Base-by-base conservation (phyloP, 2,797 vertebrate genomes). In the Rhinogobio ventralis region DNA sequence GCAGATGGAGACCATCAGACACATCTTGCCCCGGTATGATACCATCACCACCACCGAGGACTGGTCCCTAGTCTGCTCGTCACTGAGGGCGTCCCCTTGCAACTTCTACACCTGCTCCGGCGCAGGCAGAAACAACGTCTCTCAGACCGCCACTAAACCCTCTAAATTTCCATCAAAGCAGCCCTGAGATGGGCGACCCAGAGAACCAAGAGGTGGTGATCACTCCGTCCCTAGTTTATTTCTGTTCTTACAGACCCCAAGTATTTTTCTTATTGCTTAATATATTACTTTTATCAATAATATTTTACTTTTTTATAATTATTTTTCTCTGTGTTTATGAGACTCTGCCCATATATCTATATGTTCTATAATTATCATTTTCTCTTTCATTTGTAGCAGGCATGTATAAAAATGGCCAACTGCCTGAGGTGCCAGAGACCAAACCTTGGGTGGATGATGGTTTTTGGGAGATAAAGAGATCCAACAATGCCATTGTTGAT, bases 381-480 rank as follows among this genome's bases (percentile, higher is more conserved):
- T 85, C 20, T n/a, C 51, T 62, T 66, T 85, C 2, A 82, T 82
- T 77, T 80, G 28, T 77, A 95, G 95, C 94, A 87, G 94, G 94
- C 80, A 90, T 93, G 83, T 95, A 94, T 90, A 96, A 95, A 92
- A 96, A 95, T 80, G 94, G 94, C 57, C 95, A 95, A 75, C 86
- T 95, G 53, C 87, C 94, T 83, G 95, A 95, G 86, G 86, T 93
- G 55, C 72, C 90, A 45, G 93, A 94, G 72, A 95, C 93, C 84
- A 96, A 95, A 82, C 94, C 94, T 39, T 96, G 96, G 96, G 95
- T 96, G 62, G 95, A 96, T 45, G 95, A 96, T 28, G 93, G 73
- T 74, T 96, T 94, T 91, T 96, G 95, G 95, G 95, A 96, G 45
- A 95, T 96, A 88, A 96, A 95, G 87, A 92, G 93, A 86, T 95